Conservation (phyloP, 1,140 invertebrate genomes). For the Chelonus insularis region DNA sequence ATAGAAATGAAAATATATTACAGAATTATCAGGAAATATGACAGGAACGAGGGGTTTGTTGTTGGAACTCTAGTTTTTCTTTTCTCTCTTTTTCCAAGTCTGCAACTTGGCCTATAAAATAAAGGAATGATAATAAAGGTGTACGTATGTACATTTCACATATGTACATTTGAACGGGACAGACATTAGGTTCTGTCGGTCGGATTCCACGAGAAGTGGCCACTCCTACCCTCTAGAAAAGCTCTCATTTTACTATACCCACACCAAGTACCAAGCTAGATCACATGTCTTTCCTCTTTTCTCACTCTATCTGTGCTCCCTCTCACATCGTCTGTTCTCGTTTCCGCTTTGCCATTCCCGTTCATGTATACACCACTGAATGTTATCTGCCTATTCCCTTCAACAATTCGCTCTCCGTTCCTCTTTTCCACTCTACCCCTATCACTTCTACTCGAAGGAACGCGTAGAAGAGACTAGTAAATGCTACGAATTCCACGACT, state of each 20-base stretch:
- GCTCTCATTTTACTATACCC: background rate
- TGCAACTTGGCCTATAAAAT: background rate
- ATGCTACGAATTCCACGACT: slow-evolving; percentile 24
- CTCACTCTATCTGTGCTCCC: background rate
- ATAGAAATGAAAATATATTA: no score
- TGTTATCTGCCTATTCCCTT: slow-evolving; percentile 20
- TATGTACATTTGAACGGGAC: background rate
- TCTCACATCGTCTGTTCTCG: background rate
- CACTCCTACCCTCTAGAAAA: background rate
- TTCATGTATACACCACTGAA: slow-evolving; percentile 12
- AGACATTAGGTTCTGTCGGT: background rate
- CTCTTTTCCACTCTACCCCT: background rate
- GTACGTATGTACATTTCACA: background rate
- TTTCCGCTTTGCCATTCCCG: slow-evolving; percentile 12
- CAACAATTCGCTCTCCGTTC: slow-evolving; percentile 5
- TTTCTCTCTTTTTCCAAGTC: background rate
- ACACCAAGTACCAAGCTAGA: background rate
- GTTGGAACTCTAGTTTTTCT: no score
- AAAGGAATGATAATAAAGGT: background rate
- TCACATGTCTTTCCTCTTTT: background rate
- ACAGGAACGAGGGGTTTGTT: no score
- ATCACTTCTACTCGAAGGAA: slow-evolving; percentile 22
- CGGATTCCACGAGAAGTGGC: background rate
- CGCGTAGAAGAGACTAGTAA: slow-evolving; percentile 2
- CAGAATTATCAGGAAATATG: no score